A percentile compares a stretch with the other conserved stretches of the same genome.
phyloP scores from a whole-genome alignment of 2,113 vertebrate species.

The Pelvicachromis taeniatus region DNA sequence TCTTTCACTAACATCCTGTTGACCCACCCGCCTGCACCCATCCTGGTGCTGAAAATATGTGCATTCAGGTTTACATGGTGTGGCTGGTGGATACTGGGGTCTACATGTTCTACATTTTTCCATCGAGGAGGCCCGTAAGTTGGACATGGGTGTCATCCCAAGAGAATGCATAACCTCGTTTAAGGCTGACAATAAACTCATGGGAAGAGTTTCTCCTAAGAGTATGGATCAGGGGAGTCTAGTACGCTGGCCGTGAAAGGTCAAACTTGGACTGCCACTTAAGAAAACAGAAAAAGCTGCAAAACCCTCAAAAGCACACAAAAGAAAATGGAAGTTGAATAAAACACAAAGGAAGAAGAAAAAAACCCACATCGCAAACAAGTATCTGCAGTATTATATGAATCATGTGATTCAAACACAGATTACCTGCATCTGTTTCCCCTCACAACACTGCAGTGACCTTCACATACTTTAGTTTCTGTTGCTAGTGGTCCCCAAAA shows the following conservation, averaged over 20 bases:
- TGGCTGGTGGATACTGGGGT: neutral
- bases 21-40: neutral
- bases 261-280: neutral
- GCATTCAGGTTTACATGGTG: constrained; percentile 20
- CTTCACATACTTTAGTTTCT: neutral
- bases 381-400: neutral
- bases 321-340: neutral
- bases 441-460: neutral
- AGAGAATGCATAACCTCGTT: neutral
- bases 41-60: constrained; percentile 7
- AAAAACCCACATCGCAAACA: neutral
- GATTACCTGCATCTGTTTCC: neutral
- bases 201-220: neutral
- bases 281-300: neutral
- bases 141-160: neutral
- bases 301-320: no score
- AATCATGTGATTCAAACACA: neutral
- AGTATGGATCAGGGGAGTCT: no score
- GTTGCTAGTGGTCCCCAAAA: neutral
- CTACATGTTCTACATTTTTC: neutral
- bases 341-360: neutral
- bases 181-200: neutral
- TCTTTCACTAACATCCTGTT: constrained; percentile 4
- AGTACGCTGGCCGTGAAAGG: rapidly evolving
- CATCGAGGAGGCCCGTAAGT: neutral